Base-by-base conservation (phyloP, 2,888 invertebrate species). In the Drosophila suboccidentalis region DNA sequence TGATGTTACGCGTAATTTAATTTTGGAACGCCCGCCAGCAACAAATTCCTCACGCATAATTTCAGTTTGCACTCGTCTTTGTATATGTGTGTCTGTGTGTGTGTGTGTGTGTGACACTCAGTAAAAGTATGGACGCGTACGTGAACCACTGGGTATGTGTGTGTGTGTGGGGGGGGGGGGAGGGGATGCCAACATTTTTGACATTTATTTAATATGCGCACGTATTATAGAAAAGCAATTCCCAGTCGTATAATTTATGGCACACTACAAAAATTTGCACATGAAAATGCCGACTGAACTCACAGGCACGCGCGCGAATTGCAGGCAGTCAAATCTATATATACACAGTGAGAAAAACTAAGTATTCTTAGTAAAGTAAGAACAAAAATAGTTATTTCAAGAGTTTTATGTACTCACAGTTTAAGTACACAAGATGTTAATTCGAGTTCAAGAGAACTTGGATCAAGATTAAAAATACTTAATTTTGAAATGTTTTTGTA, bases 171-270 rank as follows among this genome's bases (percentile, higher is more conserved):
- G 5, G 26, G 26, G 0, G 1, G 1, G 26, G 26, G 26, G n/a
- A 8, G 64, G 64, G 51, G 77, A 74, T 75, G 73, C 65, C 73
- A 89, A 64, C 67, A 85, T 85, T 87, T 85, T 89, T 87, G 88
- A 87, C 88, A 87, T 88, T 87, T 87, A 87, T 87, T 87, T 89
- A 87, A 87, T 87, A 87, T 88, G 86, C 88, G 88, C 86, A 89
- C 86, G 86, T 87, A 87, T 89, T 87, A 87, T 90, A 88, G 88
- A 89, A 87, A 87, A 87, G 90, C 86, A 90, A 87, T 87, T 87
- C 86, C 90, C 86, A 80, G 86, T 77, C 82, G 86, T 88, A 85
- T 89, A 87, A 87, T 87, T 87, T 89, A 87, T 87, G 86, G 78
- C 90, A 80, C 88, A 89, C 86, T 87, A 90, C 86, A 89, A 86